A percentile compares a stretch with the other conserved stretches of the same genome.
Conservation (phyloP, 2,113 vertebrate genomes). For the Mesocricetus auratus region DNA sequence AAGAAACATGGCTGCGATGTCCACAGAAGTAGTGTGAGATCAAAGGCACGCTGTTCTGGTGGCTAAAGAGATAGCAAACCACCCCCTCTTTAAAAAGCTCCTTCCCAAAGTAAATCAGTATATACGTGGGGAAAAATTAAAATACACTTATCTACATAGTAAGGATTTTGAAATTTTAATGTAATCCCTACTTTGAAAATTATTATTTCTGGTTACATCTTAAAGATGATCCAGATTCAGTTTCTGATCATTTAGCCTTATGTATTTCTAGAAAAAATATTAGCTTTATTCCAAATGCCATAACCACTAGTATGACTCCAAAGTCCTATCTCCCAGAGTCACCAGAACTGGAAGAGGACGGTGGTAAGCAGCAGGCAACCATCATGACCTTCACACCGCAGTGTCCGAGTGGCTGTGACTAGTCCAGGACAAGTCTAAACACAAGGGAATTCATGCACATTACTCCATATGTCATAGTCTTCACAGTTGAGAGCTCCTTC, state of each 20-base stretch:
- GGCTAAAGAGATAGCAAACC: slow-evolving; percentile 82
- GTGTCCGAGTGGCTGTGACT: slow-evolving; percentile 83
- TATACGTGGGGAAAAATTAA: slow-evolving; percentile 75
- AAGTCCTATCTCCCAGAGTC: slow-evolving; percentile 73
- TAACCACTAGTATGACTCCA: slow-evolving; percentile 83
- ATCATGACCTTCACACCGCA: slow-evolving; percentile 82
- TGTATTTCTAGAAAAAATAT: slow-evolving; percentile 82
- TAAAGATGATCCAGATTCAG: slow-evolving; percentile 79
- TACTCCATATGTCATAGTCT: slow-evolving; percentile 86
- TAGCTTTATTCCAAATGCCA: slow-evolving; percentile 82
- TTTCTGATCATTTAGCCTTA: slow-evolving; percentile 82
- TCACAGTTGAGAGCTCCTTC: slow-evolving; percentile 89
- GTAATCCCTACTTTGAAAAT: slow-evolving; percentile 78
- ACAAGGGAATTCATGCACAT: slow-evolving; percentile 89
- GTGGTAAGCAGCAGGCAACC: slow-evolving; percentile 87
- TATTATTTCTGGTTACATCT: slow-evolving; percentile 78
- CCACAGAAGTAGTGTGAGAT: slow-evolving; percentile 80
- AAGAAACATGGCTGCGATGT: slow-evolving; percentile 79
- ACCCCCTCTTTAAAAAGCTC: slow-evolving; percentile 63
- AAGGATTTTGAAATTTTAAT: slow-evolving; percentile 79
- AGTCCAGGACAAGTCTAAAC: slow-evolving; percentile 84
- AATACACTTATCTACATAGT: slow-evolving; percentile 84
- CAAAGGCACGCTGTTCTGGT: slow-evolving; percentile 85
- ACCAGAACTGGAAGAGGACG: slow-evolving; percentile 57
- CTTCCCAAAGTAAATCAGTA: slow-evolving; percentile 74